Percentiles rank a stretch among this genome's conserved stretches.
phyloP scores from a whole-genome alignment of 2,113 vertebrate genomes.

The Romanogobio albipinnatus region DNA sequence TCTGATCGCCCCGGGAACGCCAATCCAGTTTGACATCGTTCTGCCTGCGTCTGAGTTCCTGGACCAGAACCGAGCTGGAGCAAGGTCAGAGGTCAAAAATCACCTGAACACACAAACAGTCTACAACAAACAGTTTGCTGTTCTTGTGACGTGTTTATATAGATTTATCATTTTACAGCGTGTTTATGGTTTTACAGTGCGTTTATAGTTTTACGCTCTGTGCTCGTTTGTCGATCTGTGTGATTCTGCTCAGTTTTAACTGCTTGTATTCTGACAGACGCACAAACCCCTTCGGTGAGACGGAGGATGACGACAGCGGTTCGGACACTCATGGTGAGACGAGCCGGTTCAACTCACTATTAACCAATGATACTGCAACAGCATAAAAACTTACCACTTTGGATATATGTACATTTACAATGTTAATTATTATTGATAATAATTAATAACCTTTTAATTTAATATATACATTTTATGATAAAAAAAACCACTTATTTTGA shows the following conservation, averaged over 20 bases:
- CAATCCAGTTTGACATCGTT: slow-evolving; percentile 96
- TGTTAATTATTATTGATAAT: too few species aligned
- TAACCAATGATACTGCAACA: too few species aligned
- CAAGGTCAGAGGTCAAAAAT: slow-evolving; percentile 71
- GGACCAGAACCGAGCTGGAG: slow-evolving; percentile 87
- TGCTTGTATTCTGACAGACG: slow-evolving; percentile 74
- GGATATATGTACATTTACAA: too few species aligned
- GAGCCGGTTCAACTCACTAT: not conserved
- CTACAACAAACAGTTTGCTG: not conserved
- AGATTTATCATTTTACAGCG: not conserved
- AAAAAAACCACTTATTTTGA: too few species aligned
- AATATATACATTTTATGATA: too few species aligned
- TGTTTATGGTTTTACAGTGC: slow-evolving; percentile 15
- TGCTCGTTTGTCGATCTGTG: not conserved
- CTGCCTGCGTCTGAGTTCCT: slow-evolving; percentile 91
- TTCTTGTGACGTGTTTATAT: not conserved
- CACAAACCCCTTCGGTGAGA: slow-evolving; percentile 94
- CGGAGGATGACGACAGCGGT: slow-evolving; percentile 82
- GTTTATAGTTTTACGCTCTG: not conserved
- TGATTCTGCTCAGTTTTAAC: not conserved
- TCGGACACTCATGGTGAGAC: slow-evolving; percentile 84
- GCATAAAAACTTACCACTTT: too few species aligned
- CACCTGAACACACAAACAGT: not conserved
- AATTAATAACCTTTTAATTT: not conserved
- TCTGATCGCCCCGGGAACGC: slow-evolving; percentile 92